Conservation (phyloP, 2,113 vertebrate species). For the Trichomycterus rosablanca region DNA sequence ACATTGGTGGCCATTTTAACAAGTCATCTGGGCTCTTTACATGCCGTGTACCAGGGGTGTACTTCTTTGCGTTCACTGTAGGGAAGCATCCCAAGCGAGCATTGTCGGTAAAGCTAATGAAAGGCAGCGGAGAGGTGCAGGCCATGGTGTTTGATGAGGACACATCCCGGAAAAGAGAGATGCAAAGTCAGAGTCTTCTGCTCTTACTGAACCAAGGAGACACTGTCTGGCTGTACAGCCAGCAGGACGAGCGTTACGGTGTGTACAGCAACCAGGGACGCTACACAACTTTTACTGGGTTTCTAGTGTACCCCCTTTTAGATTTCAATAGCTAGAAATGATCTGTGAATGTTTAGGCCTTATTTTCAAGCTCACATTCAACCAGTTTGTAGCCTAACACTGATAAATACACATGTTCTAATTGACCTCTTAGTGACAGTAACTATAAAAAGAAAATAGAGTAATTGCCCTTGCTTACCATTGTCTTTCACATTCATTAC, state of each 20-base stretch:
- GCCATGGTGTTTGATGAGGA: slow-evolving; percentile 78
- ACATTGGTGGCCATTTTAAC: slow-evolving; percentile 71
- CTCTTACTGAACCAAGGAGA: slow-evolving; percentile 59
- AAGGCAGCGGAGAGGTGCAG: slow-evolving; percentile 63
- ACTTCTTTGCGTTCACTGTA: slow-evolving; percentile 74
- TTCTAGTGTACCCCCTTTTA: slow-evolving; percentile 66
- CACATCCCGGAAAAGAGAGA: slow-evolving; percentile 63
- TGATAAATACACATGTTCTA: no score
- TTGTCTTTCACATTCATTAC: no score
- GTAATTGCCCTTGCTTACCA: no score
- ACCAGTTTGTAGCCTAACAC: no score
- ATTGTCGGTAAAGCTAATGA: slow-evolving; percentile 74
- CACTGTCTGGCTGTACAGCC: slow-evolving; percentile 71
- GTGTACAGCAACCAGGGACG: slow-evolving; percentile 76
- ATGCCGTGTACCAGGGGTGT: slow-evolving; percentile 62
- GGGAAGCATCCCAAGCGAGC: slow-evolving; percentile 71
- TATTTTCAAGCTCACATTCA: background rate
- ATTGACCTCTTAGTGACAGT: no score
- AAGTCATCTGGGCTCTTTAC: slow-evolving; percentile 67
- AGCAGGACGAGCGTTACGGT: slow-evolving; percentile 69
- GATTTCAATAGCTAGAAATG: slow-evolving; percentile 42
- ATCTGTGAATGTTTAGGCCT: slow-evolving; percentile 44
- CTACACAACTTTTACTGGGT: slow-evolving; percentile 75
- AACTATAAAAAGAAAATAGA: no score
- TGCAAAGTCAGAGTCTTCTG: slow-evolving; percentile 75